These are phyloP conservation scores for Fulica atra DNA, from an alignment of 2,113 vertebrate species.

Conservation along the genomic window DNA sequence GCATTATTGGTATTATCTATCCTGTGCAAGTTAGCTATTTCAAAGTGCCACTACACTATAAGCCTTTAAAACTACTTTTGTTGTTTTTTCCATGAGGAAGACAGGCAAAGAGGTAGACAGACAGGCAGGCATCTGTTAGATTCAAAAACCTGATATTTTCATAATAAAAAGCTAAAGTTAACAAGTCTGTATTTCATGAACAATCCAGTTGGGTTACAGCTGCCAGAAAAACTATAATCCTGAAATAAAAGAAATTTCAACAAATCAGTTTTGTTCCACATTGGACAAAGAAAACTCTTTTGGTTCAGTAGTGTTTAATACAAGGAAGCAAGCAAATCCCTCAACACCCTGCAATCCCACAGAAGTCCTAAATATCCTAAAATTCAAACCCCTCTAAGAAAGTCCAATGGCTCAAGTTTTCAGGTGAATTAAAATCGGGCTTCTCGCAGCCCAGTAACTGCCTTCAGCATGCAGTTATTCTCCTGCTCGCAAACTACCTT, in stretches of 20 bases:
- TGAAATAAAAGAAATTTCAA: background rate
- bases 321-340: background rate
- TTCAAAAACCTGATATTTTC: background rate
- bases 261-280: background rate
- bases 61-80: background rate
- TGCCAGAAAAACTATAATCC: background rate
- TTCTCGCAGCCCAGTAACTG: background rate
- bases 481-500: background rate
- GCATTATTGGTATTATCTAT: background rate
- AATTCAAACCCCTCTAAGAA: background rate
- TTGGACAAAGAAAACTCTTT: background rate
- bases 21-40: background rate
- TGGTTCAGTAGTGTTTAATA: background rate
- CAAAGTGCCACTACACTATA: background rate
- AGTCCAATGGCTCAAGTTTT: background rate
- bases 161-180: background rate
- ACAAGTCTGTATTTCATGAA: background rate
- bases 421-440: background rate
- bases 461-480: background rate
- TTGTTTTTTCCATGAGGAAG: background rate
- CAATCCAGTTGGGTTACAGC: background rate
- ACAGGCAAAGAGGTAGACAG: background rate
- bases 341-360: fast-evolving
- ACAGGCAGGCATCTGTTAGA: background rate
- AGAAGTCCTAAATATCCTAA: background rate